Conservation (phyloP, 2,113 vertebrate genomes). For the Meleagris gallopavo region DNA sequence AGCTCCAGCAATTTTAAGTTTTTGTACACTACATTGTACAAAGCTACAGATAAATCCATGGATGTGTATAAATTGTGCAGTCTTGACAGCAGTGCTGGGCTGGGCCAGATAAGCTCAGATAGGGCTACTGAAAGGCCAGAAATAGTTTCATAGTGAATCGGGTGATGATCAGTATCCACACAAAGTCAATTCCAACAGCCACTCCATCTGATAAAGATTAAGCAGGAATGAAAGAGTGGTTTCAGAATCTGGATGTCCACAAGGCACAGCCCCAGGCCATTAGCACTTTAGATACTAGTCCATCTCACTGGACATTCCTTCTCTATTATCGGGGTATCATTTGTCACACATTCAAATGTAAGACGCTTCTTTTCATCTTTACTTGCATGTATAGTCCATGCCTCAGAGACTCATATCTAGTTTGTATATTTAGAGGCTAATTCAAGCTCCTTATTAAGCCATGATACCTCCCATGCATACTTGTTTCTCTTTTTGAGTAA, state of each 20-base stretch:
- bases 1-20: background rate
- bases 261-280: background rate
- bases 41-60: background rate
- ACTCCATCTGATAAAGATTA: background rate
- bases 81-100: background rate
- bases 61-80: background rate
- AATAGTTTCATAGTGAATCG: background rate
- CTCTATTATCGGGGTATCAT: background rate
- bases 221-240: background rate
- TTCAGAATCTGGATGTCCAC: background rate
- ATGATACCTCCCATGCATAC: background rate
- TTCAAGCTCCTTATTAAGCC: background rate
- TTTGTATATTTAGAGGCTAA: background rate
- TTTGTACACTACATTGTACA: background rate
- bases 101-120: background rate
- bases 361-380: background rate
- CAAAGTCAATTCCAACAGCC: background rate
- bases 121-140: background rate
- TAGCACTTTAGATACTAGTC: background rate
- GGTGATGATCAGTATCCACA: background rate
- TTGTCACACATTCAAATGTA: background rate
- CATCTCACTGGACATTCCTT: background rate
- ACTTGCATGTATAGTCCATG: background rate
- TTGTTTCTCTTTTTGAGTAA: background rate
- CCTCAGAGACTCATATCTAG: background rate